phyloP scores from a whole-genome alignment of 2,113 vertebrate genomes.

The Chunga burmeisteri region DNA sequence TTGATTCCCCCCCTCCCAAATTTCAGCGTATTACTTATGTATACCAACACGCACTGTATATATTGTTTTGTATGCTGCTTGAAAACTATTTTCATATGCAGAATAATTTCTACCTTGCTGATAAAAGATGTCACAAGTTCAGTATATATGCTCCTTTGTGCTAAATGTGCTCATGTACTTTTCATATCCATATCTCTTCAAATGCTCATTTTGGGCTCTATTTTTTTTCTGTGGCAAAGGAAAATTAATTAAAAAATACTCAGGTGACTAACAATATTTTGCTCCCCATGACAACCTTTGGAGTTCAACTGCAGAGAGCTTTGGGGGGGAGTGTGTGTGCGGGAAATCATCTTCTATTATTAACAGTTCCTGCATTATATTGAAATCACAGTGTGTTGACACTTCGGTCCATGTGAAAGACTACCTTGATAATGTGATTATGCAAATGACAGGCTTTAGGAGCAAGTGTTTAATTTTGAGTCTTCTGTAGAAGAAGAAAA shows the following conservation, averaged over 20 bases:
- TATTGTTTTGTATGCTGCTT: background rate
- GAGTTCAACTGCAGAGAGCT: background rate
- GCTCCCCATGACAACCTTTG: background rate
- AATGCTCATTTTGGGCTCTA: background rate
- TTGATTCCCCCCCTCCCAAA: fast-evolving
- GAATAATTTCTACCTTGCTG: background rate
- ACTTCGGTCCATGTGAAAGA: background rate
- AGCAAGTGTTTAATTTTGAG: conserved; percentile 9
- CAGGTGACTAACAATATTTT: background rate
- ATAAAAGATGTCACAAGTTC: background rate
- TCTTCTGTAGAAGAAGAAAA: background rate
- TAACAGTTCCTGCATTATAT: background rate
- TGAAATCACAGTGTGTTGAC: conserved; percentile 5
- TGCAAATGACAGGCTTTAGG: conserved; percentile 18
- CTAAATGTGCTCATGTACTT: background rate
- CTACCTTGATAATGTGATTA: conserved; percentile 38
- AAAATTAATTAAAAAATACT: conserved; percentile 23
- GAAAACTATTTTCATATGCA: background rate
- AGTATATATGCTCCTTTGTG: background rate
- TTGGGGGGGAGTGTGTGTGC: fast-evolving
- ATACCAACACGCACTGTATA: background rate
- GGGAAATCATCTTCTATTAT: background rate
- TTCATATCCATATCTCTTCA: background rate
- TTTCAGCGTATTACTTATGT: background rate
- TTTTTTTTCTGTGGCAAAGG: background rate